Conservation (phyloP, 1,140 invertebrate genomes). For the Lordiphosa mommai region DNA sequence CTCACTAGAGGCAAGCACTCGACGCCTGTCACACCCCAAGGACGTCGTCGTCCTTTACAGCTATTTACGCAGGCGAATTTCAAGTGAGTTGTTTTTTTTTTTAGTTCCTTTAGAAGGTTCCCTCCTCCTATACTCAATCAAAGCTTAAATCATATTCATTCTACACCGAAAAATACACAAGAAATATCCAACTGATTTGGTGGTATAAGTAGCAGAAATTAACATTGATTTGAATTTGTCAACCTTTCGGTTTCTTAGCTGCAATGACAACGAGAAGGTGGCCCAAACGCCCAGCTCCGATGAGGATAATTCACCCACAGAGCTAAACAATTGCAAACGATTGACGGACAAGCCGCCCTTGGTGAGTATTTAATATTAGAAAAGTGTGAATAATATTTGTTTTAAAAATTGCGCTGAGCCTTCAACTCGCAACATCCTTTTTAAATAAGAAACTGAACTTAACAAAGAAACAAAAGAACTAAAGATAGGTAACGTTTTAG, state of each 20-base stretch:
- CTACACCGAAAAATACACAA: constrained; percentile 4
- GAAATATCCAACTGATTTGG: too few relatives aligned
- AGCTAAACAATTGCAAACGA: constrained; percentile 90
- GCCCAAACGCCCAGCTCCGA: constrained; percentile 86
- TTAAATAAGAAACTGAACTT: too few relatives aligned
- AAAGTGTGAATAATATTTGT: too few relatives aligned
- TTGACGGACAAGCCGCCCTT: constrained; percentile 89
- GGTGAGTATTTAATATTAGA: constrained; percentile 83
- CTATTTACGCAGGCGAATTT: constrained; percentile 69
- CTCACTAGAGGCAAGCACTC: constrained; percentile 21
- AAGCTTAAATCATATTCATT: constrained; percentile 56
- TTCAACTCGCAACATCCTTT: too few relatives aligned
- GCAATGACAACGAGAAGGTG: constrained; percentile 75
- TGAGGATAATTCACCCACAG: constrained; percentile 92
- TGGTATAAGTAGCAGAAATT: too few relatives aligned
- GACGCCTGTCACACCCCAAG: constrained; percentile 39
- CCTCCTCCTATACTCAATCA: not conserved
- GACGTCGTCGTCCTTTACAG: constrained; percentile 62
- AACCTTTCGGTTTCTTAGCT: constrained; percentile 20
- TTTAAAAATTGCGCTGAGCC: too few relatives aligned
- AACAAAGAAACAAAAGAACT: too few relatives aligned
- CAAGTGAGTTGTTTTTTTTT: constrained; percentile 54
- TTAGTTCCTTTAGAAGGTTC: not conserved
- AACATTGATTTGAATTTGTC: not conserved
- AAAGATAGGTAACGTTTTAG: too few relatives aligned